Percentiles rank a stretch among this genome's conserved stretches.
Conservation (phyloP, 1,140 invertebrate genomes). For the Coelopa frigida region DNA sequence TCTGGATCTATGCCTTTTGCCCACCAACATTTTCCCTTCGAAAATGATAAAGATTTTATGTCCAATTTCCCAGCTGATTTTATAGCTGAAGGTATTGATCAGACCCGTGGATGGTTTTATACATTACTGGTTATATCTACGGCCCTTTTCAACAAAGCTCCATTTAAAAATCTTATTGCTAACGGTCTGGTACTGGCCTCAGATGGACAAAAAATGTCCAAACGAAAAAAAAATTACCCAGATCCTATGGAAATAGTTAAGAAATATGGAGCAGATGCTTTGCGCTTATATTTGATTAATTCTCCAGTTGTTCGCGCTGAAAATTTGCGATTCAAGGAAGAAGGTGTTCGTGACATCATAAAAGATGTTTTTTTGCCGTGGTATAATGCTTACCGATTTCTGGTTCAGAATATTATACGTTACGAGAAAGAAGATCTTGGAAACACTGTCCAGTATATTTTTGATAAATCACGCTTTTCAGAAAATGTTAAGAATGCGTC, state of each 20-base stretch:
- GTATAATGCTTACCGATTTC: conserved; percentile 97
- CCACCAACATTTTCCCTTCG: conserved; percentile 94
- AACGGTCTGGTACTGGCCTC: conserved; percentile 92
- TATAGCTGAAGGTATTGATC: conserved; percentile 98
- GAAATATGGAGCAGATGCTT: conserved; percentile 95
- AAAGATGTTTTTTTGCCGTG: conserved; percentile 98
- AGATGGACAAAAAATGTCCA: conserved; percentile 99
- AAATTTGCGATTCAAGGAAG: conserved; percentile 93
- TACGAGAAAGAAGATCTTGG: conserved; percentile 64
- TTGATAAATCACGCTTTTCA: conserved; percentile 53
- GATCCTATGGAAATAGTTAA: conserved; percentile 87
- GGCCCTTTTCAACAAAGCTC: conserved; percentile 91
- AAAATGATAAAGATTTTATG: conserved; percentile 86
- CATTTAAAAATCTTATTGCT: conserved; percentile 95
- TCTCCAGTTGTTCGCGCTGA: conserved; percentile 97
- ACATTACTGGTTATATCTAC: conserved; percentile 94
- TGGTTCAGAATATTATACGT: conserved; percentile 87
- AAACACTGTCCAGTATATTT: conserved; percentile 48
- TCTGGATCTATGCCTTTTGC: conserved; percentile 99
- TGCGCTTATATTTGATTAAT: conserved; percentile 94
- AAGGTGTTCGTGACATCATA: conserved; percentile 90
- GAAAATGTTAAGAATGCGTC: conserved; percentile 51
- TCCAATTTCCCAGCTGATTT: conserved; percentile 98
- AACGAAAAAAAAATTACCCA: conserved; percentile 98
- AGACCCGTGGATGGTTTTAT: conserved; percentile 99